A percentile compares a stretch with the other conserved stretches of the same genome.
Conservation (phyloP, 2,888 invertebrate species). For the Physocephala rufipes region DNA sequence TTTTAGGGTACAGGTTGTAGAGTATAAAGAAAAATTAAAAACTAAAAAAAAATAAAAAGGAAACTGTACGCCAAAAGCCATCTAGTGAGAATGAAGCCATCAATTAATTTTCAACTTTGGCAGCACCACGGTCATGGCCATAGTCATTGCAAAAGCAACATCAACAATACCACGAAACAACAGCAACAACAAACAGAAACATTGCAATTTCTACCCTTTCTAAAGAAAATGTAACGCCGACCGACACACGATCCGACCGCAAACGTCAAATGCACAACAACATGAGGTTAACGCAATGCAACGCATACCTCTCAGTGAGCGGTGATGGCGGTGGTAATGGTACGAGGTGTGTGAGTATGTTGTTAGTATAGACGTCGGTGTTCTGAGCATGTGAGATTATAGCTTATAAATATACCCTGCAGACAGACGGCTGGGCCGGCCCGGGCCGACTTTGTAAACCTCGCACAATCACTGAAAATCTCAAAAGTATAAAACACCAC, state of each 20-base stretch:
- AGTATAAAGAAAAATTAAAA: no score
- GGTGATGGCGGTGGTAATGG: neutral
- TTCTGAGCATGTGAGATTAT: neutral
- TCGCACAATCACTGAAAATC: conserved; percentile 31
- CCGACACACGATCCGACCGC: conserved; percentile 38
- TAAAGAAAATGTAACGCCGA: no score
- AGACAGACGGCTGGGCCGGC: neutral
- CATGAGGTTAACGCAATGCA: conserved; percentile 33
- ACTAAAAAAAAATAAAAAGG: no score
- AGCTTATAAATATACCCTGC: neutral
- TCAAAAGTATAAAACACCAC: conserved; percentile 33
- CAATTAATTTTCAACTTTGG: conserved; percentile 29
- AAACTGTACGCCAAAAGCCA: conserved; percentile 8
- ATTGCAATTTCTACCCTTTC: no score
- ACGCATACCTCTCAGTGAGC: neutral
- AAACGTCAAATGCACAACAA: conserved; percentile 48
- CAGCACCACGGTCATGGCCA: conserved; percentile 4
- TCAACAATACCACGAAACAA: neutral
- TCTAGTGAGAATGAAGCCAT: conserved; percentile 31
- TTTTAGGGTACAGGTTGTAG: no score
- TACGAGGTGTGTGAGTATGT: neutral
- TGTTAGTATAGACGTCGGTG: neutral
- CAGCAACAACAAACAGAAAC: conserved; percentile 9
- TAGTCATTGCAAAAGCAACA: conserved; percentile 10
- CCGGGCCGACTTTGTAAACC: conserved; percentile 18